Conservation (phyloP, 2,888 invertebrate species). For the Sinelater perroti region DNA sequence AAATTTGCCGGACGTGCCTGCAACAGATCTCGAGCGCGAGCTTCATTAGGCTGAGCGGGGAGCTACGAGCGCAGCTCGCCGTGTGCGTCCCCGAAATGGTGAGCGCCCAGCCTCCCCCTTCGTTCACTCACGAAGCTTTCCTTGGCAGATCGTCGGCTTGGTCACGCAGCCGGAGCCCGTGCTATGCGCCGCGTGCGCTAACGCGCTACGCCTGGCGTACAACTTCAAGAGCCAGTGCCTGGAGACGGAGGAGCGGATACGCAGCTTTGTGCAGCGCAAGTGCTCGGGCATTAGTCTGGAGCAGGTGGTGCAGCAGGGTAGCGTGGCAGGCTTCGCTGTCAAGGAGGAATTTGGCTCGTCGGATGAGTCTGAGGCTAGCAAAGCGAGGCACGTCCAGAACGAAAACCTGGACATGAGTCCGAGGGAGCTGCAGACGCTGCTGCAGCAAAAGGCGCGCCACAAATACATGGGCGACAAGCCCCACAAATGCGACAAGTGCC, state of each 20-base stretch:
- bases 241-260: background rate
- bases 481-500: background rate
- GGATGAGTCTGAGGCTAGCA: too few species aligned
- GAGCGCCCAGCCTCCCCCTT: background rate
- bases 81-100: conserved; percentile 2
- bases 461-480: background rate
- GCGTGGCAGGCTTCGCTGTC: too few species aligned
- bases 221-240: conserved; percentile 3
- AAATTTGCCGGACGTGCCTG: conserved; percentile 3
- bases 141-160: background rate
- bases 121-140: too few species aligned
- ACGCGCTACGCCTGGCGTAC: background rate
- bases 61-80: background rate
- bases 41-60: background rate
- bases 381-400: background rate
- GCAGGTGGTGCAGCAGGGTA: background rate
- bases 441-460: background rate
- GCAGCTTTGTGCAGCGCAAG: background rate
- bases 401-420: background rate
- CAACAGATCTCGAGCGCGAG: background rate
- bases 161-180: background rate
- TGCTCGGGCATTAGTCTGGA: background rate
- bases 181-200: background rate
- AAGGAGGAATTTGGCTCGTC: too few species aligned
- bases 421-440: background rate